phyloP scores from a whole-genome alignment of 37 sponge, comb jelly and placozoan species.

The Lycopodina hypogea region DNA sequence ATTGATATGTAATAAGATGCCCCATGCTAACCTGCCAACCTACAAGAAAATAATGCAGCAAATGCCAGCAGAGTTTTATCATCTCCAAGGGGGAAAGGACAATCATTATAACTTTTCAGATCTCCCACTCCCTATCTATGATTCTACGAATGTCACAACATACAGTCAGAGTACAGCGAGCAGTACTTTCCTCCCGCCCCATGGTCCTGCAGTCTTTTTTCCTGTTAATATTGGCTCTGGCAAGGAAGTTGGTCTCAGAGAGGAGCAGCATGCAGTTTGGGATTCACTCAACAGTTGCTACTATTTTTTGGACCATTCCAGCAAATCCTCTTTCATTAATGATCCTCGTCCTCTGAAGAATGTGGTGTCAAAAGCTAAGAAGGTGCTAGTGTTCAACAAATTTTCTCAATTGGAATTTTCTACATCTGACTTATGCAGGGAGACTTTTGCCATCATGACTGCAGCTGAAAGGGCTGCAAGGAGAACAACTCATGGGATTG shows the following conservation, averaged over 20 bases:
- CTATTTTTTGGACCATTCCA: constrained; percentile 58
- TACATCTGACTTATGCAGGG: neutral
- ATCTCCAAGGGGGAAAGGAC: neutral
- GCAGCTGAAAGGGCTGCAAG: neutral
- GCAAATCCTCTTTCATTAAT: constrained; percentile 17
- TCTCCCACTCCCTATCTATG: neutral
- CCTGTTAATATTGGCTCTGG: constrained; percentile 70
- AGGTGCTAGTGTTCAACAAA: constrained; percentile 9
- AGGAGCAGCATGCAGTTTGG: constrained; percentile 57
- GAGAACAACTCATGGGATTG: constrained; percentile 15
- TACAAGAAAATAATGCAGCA: constrained; percentile 14
- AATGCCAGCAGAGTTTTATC: constrained; percentile 42
- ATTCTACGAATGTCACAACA: neutral
- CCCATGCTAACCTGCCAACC: constrained; percentile 5
- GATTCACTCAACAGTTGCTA: constrained; percentile 26
- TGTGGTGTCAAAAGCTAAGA: neutral
- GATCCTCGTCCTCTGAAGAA: constrained; percentile 32
- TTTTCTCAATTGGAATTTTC: neutral
- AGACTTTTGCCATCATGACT: neutral
- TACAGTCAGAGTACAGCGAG: neutral
- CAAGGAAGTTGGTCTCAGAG: constrained; percentile 48
- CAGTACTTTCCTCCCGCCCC: constrained; percentile 59
- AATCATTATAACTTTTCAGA: neutral
- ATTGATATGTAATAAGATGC: neutral
- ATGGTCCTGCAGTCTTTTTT: constrained; percentile 41